A percentile compares a stretch with the other conserved stretches of the same genome.
Evolutionary conservation across 2,113 vertebrate genomes (phyloP).

Genomic region (Aegotheles bennettii): DNA sequence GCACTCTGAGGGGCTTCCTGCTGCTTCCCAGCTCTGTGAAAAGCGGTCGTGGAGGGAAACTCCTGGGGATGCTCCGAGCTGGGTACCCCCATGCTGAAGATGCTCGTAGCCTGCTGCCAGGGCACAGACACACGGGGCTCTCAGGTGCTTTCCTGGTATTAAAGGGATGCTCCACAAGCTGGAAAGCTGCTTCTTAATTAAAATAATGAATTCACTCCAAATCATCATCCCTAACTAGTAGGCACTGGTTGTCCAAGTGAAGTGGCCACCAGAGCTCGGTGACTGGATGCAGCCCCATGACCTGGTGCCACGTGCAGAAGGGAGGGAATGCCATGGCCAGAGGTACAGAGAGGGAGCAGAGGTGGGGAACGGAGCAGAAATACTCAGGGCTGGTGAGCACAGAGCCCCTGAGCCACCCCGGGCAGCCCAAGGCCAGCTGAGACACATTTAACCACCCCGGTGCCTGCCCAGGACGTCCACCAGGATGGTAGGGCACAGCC

Average conservation of each 20-base stretch:
- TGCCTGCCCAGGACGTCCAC: not conserved
- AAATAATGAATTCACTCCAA: not conserved
- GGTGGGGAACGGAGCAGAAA: not conserved
- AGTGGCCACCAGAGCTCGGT: fast-evolving
- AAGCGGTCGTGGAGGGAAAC: not conserved
- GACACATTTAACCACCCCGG: not conserved
- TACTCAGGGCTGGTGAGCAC: not conserved
- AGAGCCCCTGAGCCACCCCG: not conserved
- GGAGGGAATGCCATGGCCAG: not conserved
- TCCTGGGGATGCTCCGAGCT: not conserved
- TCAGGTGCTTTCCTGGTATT: not conserved
- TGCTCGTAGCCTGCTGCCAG: fast-evolving
- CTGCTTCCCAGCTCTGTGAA: not conserved
- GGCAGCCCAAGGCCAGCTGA: not conserved
- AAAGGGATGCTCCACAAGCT: not conserved
- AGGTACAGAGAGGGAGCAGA: not conserved
- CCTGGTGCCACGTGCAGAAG: not conserved
- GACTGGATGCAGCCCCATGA: not conserved
- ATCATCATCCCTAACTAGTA: not conserved
- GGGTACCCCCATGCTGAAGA: too few relatives aligned
- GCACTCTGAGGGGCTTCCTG: not conserved
- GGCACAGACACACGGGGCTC: not conserved
- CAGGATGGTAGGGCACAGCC: not conserved
- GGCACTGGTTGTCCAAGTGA: too few relatives aligned
- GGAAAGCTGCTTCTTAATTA: not conserved